These are phyloP conservation scores for Rhysida immarginata DNA, from an alignment of 1,140 invertebrate species.

Conservation along the genomic window DNA sequence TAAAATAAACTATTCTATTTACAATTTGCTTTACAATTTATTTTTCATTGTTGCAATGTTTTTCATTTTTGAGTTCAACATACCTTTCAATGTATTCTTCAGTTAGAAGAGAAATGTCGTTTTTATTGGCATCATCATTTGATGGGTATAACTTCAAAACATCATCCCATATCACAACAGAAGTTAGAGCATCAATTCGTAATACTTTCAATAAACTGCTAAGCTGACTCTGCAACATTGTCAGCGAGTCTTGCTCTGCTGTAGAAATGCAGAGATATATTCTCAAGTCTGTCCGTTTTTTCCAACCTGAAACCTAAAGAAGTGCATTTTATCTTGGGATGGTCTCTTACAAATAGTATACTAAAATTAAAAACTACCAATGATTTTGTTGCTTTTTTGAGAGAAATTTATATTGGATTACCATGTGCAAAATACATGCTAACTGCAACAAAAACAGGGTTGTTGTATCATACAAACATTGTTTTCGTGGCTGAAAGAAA, in stretches of 20 bases:
- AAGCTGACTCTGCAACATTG: constrained; percentile 33
- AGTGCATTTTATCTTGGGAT: constrained; percentile 7
- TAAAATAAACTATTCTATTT: neutral
- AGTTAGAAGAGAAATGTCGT: neutral
- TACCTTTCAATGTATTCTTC: neutral
- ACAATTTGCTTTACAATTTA: neutral
- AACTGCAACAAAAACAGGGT: constrained; percentile 92
- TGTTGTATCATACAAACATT: constrained; percentile 60
- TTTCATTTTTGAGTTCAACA: neutral
- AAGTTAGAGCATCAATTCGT: constrained; percentile 40
- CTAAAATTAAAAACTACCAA: neutral
- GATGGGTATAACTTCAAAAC: constrained; percentile 10
- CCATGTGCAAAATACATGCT: constrained; percentile 92
- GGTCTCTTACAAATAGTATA: too few species aligned
- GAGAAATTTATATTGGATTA: constrained; percentile 22
- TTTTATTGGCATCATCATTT: neutral
- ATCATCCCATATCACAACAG: constrained; percentile 26
- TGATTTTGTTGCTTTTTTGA: neutral
- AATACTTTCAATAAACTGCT: constrained; percentile 36
- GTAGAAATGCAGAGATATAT: constrained; percentile 55
- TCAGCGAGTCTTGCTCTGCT: constrained; percentile 29
- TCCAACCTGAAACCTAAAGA: constrained; percentile 37
- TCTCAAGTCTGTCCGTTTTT: constrained; percentile 61
- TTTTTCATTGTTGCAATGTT: neutral
- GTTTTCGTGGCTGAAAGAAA: constrained; percentile 58